Base-by-base conservation (phyloP, 2,797 vertebrate species). In the Cygnus olor region DNA sequence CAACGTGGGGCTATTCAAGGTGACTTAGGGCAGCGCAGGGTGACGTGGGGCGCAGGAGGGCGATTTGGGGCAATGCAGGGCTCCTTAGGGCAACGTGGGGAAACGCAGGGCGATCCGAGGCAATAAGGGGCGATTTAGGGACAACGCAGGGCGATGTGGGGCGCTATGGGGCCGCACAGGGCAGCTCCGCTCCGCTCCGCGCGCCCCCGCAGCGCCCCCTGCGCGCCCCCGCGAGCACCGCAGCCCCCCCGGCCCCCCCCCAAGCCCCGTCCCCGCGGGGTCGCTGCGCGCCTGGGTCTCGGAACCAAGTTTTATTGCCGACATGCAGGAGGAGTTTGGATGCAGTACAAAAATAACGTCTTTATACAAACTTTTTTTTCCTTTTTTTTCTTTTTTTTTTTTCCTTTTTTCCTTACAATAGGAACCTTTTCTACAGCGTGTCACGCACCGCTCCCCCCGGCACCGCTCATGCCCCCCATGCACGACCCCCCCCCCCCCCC, bases 271-370 rank as follows among this genome's bases (percentile, higher is more conserved):
- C 25, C 61, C 87, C 15, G 4, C 1, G 13, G 57, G 78, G 25
- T 9, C 25, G 19, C 36, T 17, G 53, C 4, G 53, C 20, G 0
- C 81, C 0, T 38, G 79, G 85, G 54, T 85, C 64, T 98, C 97
- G 98, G 98, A 99, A 99, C 97, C 96, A 98, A 99, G 98, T 96
- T 98, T 98, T 99, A 99, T 99, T 99, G 99, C 99, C 98, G 98
- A 99, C 99, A 99, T 99, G 99, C 99, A 99, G 99, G 99, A 99
- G 99, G 98, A 99, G 98, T 98, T 98, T 97, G 92, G 98, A 98
- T 98, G 98, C 98, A 98, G 99, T 99, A 99, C 98, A 99, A 99
- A 99, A 99, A 99, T 99, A 99, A 96, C 98, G 98, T 98, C 98
- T 99, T 99, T 99, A 99, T 99, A 99, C 99, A 99, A 99, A 98